Base-by-base conservation (phyloP, 2,888 invertebrate genomes). In the Eueremaeus valkanovi region DNA sequence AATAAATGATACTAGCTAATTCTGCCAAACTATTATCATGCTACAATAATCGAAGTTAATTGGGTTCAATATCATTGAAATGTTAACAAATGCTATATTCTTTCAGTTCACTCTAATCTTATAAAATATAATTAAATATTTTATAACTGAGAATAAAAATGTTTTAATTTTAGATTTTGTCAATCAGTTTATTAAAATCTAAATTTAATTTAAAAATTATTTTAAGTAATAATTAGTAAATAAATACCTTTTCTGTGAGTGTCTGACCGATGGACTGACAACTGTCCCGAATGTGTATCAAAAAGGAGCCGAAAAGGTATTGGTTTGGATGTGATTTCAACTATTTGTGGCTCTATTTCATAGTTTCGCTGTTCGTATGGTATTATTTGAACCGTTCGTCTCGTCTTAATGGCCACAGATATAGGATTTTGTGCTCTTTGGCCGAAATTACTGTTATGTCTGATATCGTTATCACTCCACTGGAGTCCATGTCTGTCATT, bases 261-360 rank as follows among this genome's bases (percentile, higher is more conserved):
- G 21, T 13, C 13, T 21, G n/a, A 51, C n/a, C 31, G 61, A 27
- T 61, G 61, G 16, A 61, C 31, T 27, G 61, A 31, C 5, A 61
- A 31, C 9, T 9, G 24, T 29, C 45, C 45, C 5, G 70, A 70
- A 16, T 40, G 42, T 24, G 70, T 27, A 27, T 18, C 45, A 21
- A 70, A 70, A 27, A 27, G 9, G 11, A 70, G 27, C 1, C 13
- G 21, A 40, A 70, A 16, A 45, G 70, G 70, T 70, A 6, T 70
- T 5, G 70, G 45, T 27, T 29, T 70, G 1, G 70, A 70, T 45
- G 45, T 27, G 0, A 70, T 70, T 24, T 70, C 70, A 45, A 70
- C 45, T 1, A 70, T n/a, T 70, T 70, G 70, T 45, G 70, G 70
- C 21, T 70, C 45, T 6, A 9, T 27, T 45, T 70, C 29, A 45